Percentiles rank a stretch among this genome's conserved stretches.
Conservation (phyloP, 2,113 vertebrate species). For the Chloebia gouldiae region DNA sequence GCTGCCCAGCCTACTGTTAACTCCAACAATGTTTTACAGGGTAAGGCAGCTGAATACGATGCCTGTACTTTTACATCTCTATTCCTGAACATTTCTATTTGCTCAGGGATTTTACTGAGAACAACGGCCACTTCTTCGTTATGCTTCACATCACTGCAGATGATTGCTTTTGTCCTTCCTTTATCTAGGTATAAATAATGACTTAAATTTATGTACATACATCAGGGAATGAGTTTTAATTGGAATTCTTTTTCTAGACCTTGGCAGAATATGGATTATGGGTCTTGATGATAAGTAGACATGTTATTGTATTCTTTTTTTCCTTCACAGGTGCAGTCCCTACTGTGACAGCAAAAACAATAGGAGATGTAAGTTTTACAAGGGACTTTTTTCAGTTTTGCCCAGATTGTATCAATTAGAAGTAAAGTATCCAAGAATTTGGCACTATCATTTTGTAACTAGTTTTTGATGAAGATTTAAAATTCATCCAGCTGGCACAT, state of each 20-base stretch:
- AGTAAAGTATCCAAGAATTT: not conserved
- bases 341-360: conserved; percentile 88
- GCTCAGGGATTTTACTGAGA: not conserved
- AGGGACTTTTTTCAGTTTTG: conserved; percentile 10
- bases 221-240: not conserved
- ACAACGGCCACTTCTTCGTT: not conserved
- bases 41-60: conserved; percentile 59
- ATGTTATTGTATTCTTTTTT: not conserved
- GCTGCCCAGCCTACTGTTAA: conserved; percentile 78
- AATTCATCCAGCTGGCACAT: not conserved
- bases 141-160: not conserved
- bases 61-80: not conserved
- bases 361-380: conserved; percentile 87
- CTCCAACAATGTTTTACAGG: conserved; percentile 82
- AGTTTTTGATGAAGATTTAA: not conserved
- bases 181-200: not conserved
- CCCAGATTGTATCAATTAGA: not conserved
- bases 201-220: not conserved
- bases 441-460: not conserved
- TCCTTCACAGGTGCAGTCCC: conserved; percentile 85
- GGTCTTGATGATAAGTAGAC: conserved; percentile 17
- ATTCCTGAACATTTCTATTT: not conserved
- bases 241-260: not conserved
- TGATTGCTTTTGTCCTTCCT: not conserved
- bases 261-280: not conserved